Conservation (phyloP, 2,113 vertebrate species). For the Crotophaga sulcirostris region DNA sequence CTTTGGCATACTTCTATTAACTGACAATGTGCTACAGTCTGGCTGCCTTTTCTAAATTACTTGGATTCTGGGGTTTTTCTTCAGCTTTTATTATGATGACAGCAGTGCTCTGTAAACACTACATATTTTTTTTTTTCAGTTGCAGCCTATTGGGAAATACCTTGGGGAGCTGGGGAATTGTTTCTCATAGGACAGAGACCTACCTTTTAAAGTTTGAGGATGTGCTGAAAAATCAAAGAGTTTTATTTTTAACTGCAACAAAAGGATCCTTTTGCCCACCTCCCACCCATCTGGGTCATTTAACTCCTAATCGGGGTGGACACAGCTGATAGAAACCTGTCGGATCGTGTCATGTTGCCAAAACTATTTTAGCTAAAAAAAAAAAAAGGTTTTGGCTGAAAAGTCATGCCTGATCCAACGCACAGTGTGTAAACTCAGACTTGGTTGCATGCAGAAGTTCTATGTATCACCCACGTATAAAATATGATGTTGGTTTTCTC, state of each 20-base stretch:
- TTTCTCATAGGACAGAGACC: neutral
- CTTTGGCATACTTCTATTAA: neutral
- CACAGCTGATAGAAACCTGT: neutral
- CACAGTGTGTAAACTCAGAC: neutral
- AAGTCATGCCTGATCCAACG: neutral
- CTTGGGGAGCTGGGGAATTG: neutral
- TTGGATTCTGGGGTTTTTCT: neutral
- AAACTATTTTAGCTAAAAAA: neutral
- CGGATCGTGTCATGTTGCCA: neutral
- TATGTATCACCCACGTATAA: neutral
- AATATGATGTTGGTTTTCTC: rapidly evolving
- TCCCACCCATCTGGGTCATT: rapidly evolving
- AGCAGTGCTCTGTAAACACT: neutral
- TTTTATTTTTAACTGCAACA: neutral
- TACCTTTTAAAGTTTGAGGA: neutral
- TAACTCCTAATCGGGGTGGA: neutral
- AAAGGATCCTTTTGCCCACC: neutral
- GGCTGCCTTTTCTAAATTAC: neutral
- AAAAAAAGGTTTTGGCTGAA: neutral
- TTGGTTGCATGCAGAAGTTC: neutral
- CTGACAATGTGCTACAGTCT: neutral
- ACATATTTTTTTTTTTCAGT: too few relatives aligned
- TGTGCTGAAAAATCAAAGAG: neutral
- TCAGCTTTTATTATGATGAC: neutral
- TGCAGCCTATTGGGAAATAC: neutral